A percentile compares a stretch with the other conserved stretches of the same genome.
These are phyloP conservation scores for Bos taurus DNA, from an alignment of 2,113 vertebrate species.

Conservation along the genomic window ARS-UCD2.0 NC_037343.1:72545001-72545500, in stretches of 20 bases:
- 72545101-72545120: not conserved
- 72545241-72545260: not conserved
- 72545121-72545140: not conserved
- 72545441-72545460: not conserved
- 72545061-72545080: not conserved
- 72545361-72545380: not conserved
- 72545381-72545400: not conserved
- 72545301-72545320: not conserved
- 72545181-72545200: not conserved
- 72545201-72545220: not conserved
- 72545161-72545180: not conserved
- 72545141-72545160: rapidly evolving
- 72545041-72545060: not conserved
- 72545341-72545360: not conserved
- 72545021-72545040: not conserved
- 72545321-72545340: not conserved
- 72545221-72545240: not conserved
- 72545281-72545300: not conserved
- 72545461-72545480: not conserved
- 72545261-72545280: not conserved
- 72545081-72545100: rapidly evolving
- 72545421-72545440: not conserved
- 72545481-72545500: not conserved
- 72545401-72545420: not conserved
- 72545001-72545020: not conserved